Evolutionary conservation across 2,888 invertebrate species (phyloP).

Genomic region (Eristalinus aeneus): DNA sequence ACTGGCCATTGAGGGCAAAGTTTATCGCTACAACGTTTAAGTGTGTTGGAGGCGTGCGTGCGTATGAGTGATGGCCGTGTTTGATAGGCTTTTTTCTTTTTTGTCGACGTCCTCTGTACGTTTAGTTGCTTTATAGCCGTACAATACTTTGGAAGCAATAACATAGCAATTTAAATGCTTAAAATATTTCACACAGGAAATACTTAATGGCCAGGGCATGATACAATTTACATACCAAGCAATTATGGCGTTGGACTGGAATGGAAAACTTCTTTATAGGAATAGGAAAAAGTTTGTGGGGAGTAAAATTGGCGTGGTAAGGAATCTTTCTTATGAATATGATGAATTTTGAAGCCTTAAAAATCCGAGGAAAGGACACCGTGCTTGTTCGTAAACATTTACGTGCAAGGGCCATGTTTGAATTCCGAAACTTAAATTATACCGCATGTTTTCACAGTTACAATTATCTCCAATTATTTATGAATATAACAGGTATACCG

Average conservation of each 20-base stretch:
- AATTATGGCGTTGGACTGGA: slow-evolving; percentile 18
- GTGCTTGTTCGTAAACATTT: too few relatives aligned
- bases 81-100: too few relatives aligned
- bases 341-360: too few relatives aligned
- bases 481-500: too few relatives aligned
- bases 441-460: too few relatives aligned
- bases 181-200: neutral
- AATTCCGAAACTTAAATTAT: too few relatives aligned
- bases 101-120: neutral
- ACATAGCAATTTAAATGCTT: neutral
- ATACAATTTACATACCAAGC: slow-evolving; percentile 35
- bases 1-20: slow-evolving; percentile 47
- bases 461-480: too few relatives aligned
- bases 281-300: too few relatives aligned
- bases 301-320: too few relatives aligned
- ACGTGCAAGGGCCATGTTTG: too few relatives aligned
- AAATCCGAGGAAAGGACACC: too few relatives aligned
- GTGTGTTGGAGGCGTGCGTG: neutral
- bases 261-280: neutral
- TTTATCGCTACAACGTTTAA: slow-evolving; percentile 22
- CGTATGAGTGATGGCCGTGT: neutral
- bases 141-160: slow-evolving; percentile 19
- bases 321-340: too few relatives aligned
- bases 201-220: slow-evolving; percentile 10
- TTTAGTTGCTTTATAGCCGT: neutral